Conservation (phyloP, 2,888 invertebrate genomes). For the Hydroisotoma schaefferi region DNA sequence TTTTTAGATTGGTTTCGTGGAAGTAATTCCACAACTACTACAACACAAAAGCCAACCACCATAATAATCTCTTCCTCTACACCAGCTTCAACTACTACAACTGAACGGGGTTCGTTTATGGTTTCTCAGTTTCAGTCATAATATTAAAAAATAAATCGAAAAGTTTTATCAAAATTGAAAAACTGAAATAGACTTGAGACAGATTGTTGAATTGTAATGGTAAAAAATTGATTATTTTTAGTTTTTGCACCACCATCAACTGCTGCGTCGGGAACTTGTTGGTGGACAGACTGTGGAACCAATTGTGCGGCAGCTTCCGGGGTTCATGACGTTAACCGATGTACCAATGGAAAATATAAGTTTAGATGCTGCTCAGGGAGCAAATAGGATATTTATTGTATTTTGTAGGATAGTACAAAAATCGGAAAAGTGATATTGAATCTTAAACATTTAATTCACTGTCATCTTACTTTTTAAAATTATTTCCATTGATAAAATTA, state of each 20-base stretch:
- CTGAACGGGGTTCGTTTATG: neutral
- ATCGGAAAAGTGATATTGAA: too few species aligned
- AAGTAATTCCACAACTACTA: neutral
- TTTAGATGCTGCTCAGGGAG: slow-evolving; percentile 27
- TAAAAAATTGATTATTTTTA: slow-evolving; percentile 3
- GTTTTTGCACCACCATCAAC: slow-evolving; percentile 14
- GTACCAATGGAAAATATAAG: slow-evolving; percentile 29
- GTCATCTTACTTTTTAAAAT: neutral
- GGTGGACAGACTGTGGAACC: slow-evolving; percentile 36
- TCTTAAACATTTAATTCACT: neutral
- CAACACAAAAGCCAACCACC: neutral
- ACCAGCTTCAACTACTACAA: neutral
- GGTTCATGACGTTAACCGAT: slow-evolving; percentile 29
- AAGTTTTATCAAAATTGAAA: neutral
- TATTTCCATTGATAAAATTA: too few species aligned
- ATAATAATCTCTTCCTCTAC: neutral
- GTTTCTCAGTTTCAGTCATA: too few species aligned
- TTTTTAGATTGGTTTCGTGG: neutral
- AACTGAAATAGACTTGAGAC: neutral
- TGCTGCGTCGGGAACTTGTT: slow-evolving; percentile 21
- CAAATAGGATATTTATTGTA: too few species aligned
- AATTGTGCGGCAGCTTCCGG: slow-evolving; percentile 19
- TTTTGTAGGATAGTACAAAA: too few species aligned
- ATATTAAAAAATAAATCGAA: neutral
- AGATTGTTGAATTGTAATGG: neutral